A percentile compares a stretch with the other conserved stretches of the same genome.
Conservation (phyloP, 2,113 vertebrate genomes). For the Polypterus bichir region DNA sequence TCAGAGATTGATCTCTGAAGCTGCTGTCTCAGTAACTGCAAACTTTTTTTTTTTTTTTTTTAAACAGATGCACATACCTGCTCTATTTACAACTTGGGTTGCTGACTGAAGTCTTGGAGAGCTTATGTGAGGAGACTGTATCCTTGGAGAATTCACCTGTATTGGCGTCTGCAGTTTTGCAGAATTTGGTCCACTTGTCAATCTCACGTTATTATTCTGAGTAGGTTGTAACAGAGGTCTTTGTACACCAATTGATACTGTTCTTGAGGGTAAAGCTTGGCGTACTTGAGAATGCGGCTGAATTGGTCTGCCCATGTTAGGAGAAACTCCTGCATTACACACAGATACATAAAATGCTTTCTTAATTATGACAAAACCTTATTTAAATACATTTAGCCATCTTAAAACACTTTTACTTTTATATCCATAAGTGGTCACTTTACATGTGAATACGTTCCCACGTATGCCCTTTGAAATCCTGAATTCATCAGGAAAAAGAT, state of each 20-base stretch:
- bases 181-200: conserved; percentile 40
- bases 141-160: conserved; percentile 1
- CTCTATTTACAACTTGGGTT: conserved; percentile 4
- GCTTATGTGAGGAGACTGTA: conserved; percentile 11
- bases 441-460: too few relatives aligned
- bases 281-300: conserved; percentile 30
- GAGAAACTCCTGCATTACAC: conserved; percentile 4
- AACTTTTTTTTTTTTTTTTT: too few relatives aligned
- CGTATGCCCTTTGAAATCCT: too few relatives aligned
- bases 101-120: conserved; percentile 21
- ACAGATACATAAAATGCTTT: not conserved
- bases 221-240: conserved; percentile 41
- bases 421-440: too few relatives aligned
- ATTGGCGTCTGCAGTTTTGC: not conserved
- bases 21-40: too few relatives aligned
- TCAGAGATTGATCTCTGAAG: too few relatives aligned
- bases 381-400: too few relatives aligned
- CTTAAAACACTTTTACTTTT: too few relatives aligned
- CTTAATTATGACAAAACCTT: too few relatives aligned
- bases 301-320: conserved; percentile 24
- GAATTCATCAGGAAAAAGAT: not conserved
- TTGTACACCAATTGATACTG: conserved; percentile 30
- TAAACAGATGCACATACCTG: conserved; percentile 9
- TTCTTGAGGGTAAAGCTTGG: conserved; percentile 23
- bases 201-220: conserved; percentile 38